These are phyloP conservation scores for Crypturellus tataupa DNA, from an alignment of 2,797 vertebrate genomes.

Conservation along the genomic window DNA sequence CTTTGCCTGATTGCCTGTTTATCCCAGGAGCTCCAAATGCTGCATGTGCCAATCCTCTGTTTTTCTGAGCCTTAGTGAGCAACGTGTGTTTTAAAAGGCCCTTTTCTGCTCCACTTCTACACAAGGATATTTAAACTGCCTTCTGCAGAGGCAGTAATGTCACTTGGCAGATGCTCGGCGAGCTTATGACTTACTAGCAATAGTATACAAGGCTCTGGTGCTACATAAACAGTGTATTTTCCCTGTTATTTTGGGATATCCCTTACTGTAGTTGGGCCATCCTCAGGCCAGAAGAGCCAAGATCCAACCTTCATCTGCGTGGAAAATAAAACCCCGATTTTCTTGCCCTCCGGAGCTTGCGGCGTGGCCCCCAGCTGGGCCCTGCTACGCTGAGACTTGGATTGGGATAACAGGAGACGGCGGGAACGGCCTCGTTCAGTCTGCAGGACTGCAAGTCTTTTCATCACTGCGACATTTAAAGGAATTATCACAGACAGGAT, in stretches of 20 bases:
- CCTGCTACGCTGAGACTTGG: not conserved
- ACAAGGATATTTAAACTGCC: not conserved
- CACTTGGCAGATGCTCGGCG: slow-evolving; percentile 38
- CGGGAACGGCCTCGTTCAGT: not conserved
- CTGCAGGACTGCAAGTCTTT: fast-evolving
- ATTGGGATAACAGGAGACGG: not conserved
- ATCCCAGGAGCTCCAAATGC: not conserved
- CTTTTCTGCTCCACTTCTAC: not conserved
- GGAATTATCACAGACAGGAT: not conserved
- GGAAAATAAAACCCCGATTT: not conserved
- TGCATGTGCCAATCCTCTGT: not conserved
- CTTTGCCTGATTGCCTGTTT: not conserved
- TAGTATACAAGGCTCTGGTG: not conserved
- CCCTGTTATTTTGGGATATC: slow-evolving; percentile 58
- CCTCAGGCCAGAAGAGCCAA: not conserved
- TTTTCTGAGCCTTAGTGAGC: too few species aligned
- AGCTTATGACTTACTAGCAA: slow-evolving; percentile 14
- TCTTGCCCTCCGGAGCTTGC: fast-evolving
- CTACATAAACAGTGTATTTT: slow-evolving; percentile 35
- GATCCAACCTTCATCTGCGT: not conserved
- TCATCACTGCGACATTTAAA: fast-evolving
- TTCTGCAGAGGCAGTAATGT: not conserved
- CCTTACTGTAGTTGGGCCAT: not conserved
- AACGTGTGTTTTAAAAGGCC: not conserved
- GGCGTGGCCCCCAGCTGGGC: fast-evolving